These are phyloP conservation scores for Drosophila hydei DNA, from an alignment of 1,140 invertebrate species.

Conservation along the genomic window DNA sequence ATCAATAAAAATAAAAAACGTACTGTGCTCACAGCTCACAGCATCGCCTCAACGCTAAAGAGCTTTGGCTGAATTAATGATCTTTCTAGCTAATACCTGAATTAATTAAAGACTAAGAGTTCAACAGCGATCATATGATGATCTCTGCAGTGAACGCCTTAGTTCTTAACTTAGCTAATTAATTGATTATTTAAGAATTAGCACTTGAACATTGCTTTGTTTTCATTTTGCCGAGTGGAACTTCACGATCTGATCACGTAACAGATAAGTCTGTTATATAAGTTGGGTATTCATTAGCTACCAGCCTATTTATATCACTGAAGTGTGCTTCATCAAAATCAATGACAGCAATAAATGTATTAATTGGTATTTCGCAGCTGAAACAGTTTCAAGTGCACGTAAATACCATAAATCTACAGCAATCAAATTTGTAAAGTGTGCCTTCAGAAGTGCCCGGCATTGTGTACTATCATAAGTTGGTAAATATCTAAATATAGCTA, in stretches of 20 bases:
- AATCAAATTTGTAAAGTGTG: constrained; percentile 23
- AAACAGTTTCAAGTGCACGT: constrained; percentile 25
- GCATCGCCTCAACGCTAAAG: no score
- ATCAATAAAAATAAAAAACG: no score
- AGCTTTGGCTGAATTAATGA: no score
- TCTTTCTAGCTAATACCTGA: no score
- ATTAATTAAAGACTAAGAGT: no score
- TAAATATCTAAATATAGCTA: background rate
- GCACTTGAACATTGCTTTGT: background rate
- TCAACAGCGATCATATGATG: background rate
- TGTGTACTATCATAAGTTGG: constrained; percentile 7
- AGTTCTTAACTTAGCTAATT: background rate
- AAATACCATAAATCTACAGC: constrained; percentile 20
- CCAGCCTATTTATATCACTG: constrained; percentile 2
- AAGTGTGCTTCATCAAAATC: constrained; percentile 32
- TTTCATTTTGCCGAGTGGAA: background rate
- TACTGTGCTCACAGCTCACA: no score
- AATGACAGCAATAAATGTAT: constrained; percentile 38
- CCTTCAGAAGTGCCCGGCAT: background rate
- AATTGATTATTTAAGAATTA: constrained; percentile 3
- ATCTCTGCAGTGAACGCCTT: background rate
- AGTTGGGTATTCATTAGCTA: background rate
- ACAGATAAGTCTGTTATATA: constrained; percentile 26
- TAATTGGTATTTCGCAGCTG: constrained; percentile 23
- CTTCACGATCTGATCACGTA: background rate